Conservation (phyloP, 2,113 vertebrate species). For the Megaceryle torquata region DNA sequence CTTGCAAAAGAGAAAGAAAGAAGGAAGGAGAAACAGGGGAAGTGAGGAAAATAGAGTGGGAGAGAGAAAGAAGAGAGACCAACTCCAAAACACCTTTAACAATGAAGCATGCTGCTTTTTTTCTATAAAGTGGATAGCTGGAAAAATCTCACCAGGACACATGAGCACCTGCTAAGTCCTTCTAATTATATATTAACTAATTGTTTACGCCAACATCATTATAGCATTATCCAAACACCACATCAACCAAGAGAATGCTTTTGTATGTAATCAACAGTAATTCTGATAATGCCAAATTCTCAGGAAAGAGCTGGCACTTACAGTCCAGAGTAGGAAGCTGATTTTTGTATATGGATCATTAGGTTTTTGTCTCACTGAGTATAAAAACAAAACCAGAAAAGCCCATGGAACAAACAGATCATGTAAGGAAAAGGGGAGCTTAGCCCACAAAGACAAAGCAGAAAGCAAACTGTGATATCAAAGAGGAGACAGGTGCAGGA, state of each 20-base stretch:
- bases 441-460: background rate
- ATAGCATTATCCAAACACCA: background rate
- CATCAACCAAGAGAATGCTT: background rate
- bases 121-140: background rate
- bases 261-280: conserved; percentile 5
- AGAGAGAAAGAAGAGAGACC: background rate
- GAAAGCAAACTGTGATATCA: background rate
- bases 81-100: conserved; percentile 2
- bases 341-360: background rate
- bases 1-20: background rate
- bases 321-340: background rate
- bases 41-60: background rate
- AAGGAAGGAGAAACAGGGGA: background rate
- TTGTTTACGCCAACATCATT: conserved; percentile 11
- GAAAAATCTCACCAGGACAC: background rate
- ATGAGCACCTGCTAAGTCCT: background rate
- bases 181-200: conserved; percentile 15
- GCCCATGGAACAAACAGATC: background rate
- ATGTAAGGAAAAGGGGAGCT: background rate
- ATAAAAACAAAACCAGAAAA: background rate
- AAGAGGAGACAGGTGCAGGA: background rate
- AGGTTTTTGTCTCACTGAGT: background rate
- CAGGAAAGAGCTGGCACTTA: background rate
- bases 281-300: background rate
- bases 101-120: background rate